Evolutionary conservation across 2,888 invertebrate species (phyloP), one percentile per base, ranked within the genome.

Genomic region (Dicycla oo): DNA sequence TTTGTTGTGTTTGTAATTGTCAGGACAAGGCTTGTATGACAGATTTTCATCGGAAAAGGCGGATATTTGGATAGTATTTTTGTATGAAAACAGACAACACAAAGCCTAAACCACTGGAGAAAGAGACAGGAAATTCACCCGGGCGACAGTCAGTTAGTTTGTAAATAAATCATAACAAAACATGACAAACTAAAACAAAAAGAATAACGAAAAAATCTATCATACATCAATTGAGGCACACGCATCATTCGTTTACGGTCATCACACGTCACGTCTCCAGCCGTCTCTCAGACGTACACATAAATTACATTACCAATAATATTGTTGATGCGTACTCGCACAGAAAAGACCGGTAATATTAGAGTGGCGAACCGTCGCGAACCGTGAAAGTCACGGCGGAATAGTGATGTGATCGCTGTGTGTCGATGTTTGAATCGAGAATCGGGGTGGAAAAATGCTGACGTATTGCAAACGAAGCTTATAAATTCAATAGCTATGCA

Each of bases 231-330:
- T 68, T 75, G n/a, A 38, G 47, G 66, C 51, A 62, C 69, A 63
- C 63, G 23, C 54, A 30, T 83, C 63, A 75, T 83, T 30, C 65
- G 40, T 58, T 45, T 34, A 73, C 54, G 66, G 66, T 56, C 66
- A 76, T 51, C 53, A 63, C n/a, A 51, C 63, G 53, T 71, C 54
- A 49, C 26, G 26, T 58, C 60, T 71, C 65, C 43, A 54, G 34
- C 56, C 45, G 20, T 51, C 49, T 53, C 57, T 65, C 60, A 67
- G 40, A 57, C 66, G 51, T 68, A 84, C 83, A 85, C 77, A 88
- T 87, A 89, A 90, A 91, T 90, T 88, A 90, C 88, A 90, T 89
- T 89, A 87, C 88, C 78, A 86, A 88, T 89, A 89, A 90, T 88
- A 91, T 88, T 88, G 88, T 88, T 86, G 85, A 88, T 88, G 87